A percentile compares a stretch with the other conserved stretches of the same genome.
Conservation (phyloP, 1,140 invertebrate species). For the Drosophila bifasciata region DNA sequence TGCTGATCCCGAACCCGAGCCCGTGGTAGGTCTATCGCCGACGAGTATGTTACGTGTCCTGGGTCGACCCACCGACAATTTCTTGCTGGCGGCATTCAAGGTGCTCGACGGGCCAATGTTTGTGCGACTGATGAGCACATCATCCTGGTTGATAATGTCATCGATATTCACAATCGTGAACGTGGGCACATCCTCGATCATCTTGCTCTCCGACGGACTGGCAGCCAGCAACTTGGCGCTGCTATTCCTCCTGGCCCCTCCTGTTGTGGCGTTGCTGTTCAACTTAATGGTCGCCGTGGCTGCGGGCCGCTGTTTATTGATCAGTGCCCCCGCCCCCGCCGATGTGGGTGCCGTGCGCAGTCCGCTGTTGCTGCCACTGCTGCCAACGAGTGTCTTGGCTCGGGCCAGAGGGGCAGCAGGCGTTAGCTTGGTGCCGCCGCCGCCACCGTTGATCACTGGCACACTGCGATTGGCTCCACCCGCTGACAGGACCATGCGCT, state of each 20-base stretch:
- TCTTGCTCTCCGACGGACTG: background rate
- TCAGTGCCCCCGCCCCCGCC: too few relatives aligned
- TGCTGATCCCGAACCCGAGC: too few relatives aligned
- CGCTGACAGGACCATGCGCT: constrained; percentile 41
- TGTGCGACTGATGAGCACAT: constrained; percentile 71
- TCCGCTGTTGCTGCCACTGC: background rate
- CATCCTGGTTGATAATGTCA: constrained; percentile 82
- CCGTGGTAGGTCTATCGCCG: background rate
- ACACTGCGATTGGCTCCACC: constrained; percentile 8
- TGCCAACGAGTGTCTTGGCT: constrained; percentile 1
- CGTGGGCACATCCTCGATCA: constrained; percentile 68
- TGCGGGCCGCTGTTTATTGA: too few relatives aligned
- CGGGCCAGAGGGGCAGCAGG: background rate
- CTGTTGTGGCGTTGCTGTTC: too few relatives aligned
- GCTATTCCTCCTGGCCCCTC: background rate
- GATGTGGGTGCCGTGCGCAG: background rate
- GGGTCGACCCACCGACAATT: constrained; percentile 12
- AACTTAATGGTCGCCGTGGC: too few relatives aligned
- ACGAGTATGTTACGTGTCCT: constrained; percentile 9
- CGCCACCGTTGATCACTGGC: constrained; percentile 51
- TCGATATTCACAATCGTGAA: constrained; percentile 83
- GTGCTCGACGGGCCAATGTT: constrained; percentile 11
- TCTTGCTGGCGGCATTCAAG: background rate
- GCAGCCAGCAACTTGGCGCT: background rate
- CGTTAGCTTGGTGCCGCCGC: background rate